Conservation (phyloP, 2,888 invertebrate genomes). For the Andrena camellia region DNA sequence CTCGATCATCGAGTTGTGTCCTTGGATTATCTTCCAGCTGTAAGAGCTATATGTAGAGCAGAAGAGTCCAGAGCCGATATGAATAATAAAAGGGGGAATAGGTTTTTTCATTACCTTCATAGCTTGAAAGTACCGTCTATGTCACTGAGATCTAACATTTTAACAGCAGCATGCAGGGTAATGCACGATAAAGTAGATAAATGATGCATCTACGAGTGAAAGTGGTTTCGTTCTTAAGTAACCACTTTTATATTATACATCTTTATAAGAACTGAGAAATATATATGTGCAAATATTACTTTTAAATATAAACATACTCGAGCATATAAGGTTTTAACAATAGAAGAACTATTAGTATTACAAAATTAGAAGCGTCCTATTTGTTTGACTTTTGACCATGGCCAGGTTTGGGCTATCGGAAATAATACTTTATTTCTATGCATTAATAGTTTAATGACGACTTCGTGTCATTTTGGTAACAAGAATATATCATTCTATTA, state of each 20-base stretch:
- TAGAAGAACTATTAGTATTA: background rate
- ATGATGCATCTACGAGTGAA: background rate
- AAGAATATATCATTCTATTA: background rate
- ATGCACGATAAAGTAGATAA: constrained; percentile 72
- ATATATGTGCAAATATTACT: constrained; percentile 21
- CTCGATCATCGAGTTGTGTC: constrained; percentile 87
- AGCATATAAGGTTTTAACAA: background rate
- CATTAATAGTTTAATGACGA: background rate
- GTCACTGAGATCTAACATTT: constrained; percentile 73
- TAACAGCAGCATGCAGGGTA: constrained; percentile 79
- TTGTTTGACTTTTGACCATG: background rate
- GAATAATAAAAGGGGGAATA: constrained; percentile 89
- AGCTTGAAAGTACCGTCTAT: constrained; percentile 84
- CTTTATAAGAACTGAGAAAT: constrained; percentile 17
- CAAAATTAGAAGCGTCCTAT: background rate
- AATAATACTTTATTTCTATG: constrained; percentile 8
- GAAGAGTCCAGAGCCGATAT: constrained; percentile 88
- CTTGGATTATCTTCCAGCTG: constrained; percentile 90
- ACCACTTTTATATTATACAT: background rate
- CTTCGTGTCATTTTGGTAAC: constrained; percentile 2
- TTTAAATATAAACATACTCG: constrained; percentile 15
- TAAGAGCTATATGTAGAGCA: constrained; percentile 90
- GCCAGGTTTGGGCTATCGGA: background rate
- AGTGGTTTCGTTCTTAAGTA: background rate
- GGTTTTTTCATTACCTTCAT: constrained; percentile 93